These are phyloP conservation scores for Panopea generosa DNA, from an alignment of 2,888 invertebrate species.

Conservation along the genomic window DNA sequence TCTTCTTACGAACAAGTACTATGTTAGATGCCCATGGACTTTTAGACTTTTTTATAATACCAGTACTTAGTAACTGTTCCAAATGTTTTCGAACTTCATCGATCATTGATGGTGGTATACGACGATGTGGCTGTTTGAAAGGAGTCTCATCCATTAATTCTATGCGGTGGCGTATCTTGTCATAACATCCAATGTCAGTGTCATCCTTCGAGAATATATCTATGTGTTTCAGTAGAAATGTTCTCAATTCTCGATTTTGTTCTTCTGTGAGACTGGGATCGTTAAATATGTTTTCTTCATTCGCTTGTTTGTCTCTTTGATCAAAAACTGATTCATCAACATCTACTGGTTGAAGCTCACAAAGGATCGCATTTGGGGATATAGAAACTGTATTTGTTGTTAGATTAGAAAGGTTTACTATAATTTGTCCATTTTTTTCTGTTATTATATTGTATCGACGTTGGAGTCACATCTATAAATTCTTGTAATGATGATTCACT, in stretches of 20 bases:
- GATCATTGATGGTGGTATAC: too few species aligned
- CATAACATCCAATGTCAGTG: conserved; percentile 15
- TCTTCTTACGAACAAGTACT: too few species aligned
- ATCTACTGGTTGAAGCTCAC: conserved; percentile 19
- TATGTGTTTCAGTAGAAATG: background rate
- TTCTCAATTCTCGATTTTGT: background rate
- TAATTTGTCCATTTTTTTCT: background rate
- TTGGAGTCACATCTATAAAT: conserved; percentile 25
- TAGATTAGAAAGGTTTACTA: conserved; percentile 21
- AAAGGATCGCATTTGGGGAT: conserved; percentile 12
- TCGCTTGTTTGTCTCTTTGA: background rate
- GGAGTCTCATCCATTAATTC: conserved; percentile 4
- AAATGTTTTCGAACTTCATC: too few species aligned
- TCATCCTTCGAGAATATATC: conserved; percentile 7
- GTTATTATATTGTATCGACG: background rate
- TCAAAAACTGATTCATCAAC: background rate
- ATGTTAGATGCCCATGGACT: too few species aligned
- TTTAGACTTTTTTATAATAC: too few species aligned
- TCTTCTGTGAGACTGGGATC: background rate
- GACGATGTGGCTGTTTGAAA: too few species aligned
- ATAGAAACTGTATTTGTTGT: conserved; percentile 20
- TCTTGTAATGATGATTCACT: background rate
- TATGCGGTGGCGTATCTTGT: background rate
- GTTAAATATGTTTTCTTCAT: background rate
- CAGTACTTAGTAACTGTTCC: too few species aligned